phyloP scores from a whole-genome alignment of 2,888 invertebrate genomes.

The Willowsia nigromaculata region DNA sequence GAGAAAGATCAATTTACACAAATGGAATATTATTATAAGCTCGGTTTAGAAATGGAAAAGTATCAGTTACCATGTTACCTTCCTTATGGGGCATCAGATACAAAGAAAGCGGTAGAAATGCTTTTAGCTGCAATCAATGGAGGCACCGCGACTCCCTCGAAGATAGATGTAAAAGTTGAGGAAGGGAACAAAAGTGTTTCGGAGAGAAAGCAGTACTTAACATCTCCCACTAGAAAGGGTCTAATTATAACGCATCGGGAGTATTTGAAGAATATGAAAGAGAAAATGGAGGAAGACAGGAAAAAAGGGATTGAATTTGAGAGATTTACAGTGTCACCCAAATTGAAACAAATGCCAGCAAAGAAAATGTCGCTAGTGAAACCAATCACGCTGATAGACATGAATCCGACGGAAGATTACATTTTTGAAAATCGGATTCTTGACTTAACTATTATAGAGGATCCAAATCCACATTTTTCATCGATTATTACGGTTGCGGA shows the following conservation, averaged over 20 bases:
- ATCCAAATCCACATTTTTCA: constrained; percentile 12
- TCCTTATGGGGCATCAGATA: not conserved
- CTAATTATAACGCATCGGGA: not conserved
- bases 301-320: not conserved
- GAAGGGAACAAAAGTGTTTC: not conserved
- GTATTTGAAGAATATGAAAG: not conserved
- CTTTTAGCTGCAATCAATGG: not conserved
- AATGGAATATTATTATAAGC: not conserved
- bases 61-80: not conserved
- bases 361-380: not conserved
- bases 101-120: not conserved
- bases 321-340: not conserved
- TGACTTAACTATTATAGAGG: constrained; percentile 54
- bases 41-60: not conserved
- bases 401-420: constrained; percentile 36
- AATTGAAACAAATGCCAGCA: not conserved
- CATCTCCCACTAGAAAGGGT: not conserved
- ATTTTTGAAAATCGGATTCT: constrained; percentile 52
- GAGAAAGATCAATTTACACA: too few relatives aligned
- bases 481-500: constrained; percentile 29
- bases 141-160: not conserved
- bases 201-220: not conserved
- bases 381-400: constrained; percentile 40
- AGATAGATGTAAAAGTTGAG: not conserved
- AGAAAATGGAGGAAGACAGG: not conserved